Conservation (phyloP, 2,797 vertebrate genomes). For the Menidia menidia region DNA sequence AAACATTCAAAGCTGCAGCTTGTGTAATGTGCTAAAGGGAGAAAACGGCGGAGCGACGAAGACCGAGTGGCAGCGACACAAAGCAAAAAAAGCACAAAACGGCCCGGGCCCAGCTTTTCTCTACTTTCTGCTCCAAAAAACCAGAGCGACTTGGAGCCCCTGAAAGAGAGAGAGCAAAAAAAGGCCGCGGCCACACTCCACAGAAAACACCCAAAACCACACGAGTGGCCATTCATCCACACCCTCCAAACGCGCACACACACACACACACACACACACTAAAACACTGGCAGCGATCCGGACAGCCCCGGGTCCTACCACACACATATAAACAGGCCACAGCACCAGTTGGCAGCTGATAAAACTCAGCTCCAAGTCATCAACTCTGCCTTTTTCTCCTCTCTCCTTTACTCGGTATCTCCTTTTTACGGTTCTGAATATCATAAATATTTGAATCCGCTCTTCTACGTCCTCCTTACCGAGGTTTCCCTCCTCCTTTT, state of each 20-base stretch:
- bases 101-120: background rate
- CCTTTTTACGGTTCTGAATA: conserved; percentile 6
- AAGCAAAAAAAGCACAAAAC: too few species aligned
- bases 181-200: conserved; percentile 45
- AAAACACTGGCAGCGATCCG: conserved; percentile 44
- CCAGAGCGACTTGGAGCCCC: conserved; percentile 11
- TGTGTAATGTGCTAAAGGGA: background rate
- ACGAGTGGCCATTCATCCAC: conserved; percentile 49
- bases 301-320: conserved; percentile 43
- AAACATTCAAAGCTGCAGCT: conserved; percentile 8
- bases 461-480: background rate
- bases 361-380: conserved; percentile 61
- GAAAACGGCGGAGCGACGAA: background rate
- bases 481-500: background rate
- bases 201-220: conserved; percentile 43
- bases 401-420: background rate
- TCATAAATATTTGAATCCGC: conserved; percentile 22
- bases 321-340: conserved; percentile 52
- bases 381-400: conserved; percentile 30
- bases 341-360: conserved; percentile 67
- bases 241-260: conserved; percentile 23
- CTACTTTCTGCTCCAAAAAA: conserved; percentile 7
- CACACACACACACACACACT: background rate
- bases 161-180: conserved; percentile 21
- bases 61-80: conserved; percentile 9